phyloP scores from a whole-genome alignment of 2,113 vertebrate genomes.

The Tragelaphus buxtoni region DNA sequence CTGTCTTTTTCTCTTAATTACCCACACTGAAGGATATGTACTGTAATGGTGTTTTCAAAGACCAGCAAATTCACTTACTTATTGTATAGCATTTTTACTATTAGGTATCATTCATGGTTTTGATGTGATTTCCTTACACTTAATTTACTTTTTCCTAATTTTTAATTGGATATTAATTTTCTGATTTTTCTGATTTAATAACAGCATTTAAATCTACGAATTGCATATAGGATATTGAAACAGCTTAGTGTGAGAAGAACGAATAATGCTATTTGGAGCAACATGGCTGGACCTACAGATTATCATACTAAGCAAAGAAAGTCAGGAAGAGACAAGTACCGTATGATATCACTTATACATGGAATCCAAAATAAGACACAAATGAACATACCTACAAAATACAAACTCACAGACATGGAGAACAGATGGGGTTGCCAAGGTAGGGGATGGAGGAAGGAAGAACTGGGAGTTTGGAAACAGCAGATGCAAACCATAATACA shows the following conservation, averaged over 20 bases:
- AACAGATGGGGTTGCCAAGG: neutral
- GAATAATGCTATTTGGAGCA: neutral
- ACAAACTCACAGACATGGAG: neutral
- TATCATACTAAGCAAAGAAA: neutral
- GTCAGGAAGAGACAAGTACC: neutral
- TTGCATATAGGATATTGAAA: neutral
- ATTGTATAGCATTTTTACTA: neutral
- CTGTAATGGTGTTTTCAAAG: neutral
- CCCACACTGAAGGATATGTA: neutral
- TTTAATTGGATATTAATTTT: neutral
- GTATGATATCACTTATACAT: neutral
- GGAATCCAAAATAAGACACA: neutral
- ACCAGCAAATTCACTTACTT: neutral
- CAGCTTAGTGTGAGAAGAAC: neutral
- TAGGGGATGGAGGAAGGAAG: neutral
- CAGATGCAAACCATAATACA: neutral
- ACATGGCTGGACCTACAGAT: neutral
- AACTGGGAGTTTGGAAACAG: neutral
- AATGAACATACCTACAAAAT: neutral
- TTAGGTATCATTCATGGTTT: neutral
- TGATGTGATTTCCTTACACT: neutral
- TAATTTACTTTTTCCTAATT: neutral
- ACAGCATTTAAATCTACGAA: neutral
- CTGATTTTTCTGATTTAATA: neutral
- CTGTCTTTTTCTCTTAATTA: neutral